Base-by-base conservation (phyloP, 2,888 invertebrate species). In the Brachylomia viminalis region DNA sequence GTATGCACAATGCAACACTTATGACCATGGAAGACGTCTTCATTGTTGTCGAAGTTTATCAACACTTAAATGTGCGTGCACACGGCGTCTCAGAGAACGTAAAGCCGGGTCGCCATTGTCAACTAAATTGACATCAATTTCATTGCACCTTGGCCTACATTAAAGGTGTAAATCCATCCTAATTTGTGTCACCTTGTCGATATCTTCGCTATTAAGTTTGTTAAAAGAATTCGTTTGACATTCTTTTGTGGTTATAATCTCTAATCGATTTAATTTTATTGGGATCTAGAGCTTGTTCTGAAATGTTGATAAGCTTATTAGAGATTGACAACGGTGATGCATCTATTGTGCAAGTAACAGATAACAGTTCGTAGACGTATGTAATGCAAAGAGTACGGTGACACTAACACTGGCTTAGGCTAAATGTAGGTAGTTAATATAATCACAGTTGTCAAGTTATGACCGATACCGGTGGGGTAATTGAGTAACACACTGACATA, bases 91-190 rank as follows among this genome's bases (percentile, higher is more conserved):
- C 52, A 52, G 66, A 64, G 80, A 83, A 71, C 70, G 67, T 64
- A 66, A 74, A 73, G 80, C 69, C 69, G 83, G 73, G 61, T 72
- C 68, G 75, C 83, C 87, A 92, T 93, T 94, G 93, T 93, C 89
- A 87, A 79, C 85, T 87, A 90, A 92, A 94, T 92, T 92, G 92
- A 87, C 92, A 90, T 88, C 90, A 89, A 91, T 93, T 87, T 88
- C 73, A 79, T 64, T 47, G 52, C 72, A 86, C 95, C 95, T 94
- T 94, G 94, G 90, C 94, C 93, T 77, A 92, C 90, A 91, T 92
- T 69, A 64, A 72, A 85, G 88, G 79, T 79, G 88, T 90, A 90
- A 85, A 83, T 87, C 82, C 85, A 91, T 93, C 91, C 92, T 94
- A 93, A 94, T 93, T 92, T 89, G 82, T 89, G 86, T 93, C 90